Evolutionary conservation across 2,888 invertebrate species (phyloP).

Genomic region (Fabriciana adippe): DNA sequence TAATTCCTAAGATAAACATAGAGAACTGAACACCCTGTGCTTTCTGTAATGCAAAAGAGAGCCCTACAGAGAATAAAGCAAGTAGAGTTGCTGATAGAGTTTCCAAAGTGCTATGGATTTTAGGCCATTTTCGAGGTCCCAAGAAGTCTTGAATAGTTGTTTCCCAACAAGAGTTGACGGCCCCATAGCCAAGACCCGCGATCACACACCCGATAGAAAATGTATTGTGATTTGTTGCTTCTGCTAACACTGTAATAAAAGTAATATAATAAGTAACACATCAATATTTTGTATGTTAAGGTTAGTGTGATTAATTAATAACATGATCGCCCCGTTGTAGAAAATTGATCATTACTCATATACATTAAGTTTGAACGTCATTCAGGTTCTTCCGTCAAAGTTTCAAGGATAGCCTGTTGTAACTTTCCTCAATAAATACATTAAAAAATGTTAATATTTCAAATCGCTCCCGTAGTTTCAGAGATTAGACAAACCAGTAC

Average conservation of each 20-base stretch:
- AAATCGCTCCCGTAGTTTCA: no score
- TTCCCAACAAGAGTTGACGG: constrained; percentile 73
- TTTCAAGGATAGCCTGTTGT: no score
- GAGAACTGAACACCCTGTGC: constrained; percentile 59
- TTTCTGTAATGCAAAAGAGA: constrained; percentile 56
- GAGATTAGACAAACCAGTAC: no score
- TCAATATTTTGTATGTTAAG: not conserved
- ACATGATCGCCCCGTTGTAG: no score
- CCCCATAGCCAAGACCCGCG: constrained; percentile 78
- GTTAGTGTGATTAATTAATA: not conserved
- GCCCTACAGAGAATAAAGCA: constrained; percentile 56
- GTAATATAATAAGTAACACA: not conserved
- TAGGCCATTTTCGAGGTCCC: constrained; percentile 75
- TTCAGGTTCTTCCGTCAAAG: no score
- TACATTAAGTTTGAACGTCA: no score
- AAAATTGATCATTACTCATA: no score
- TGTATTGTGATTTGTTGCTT: constrained; percentile 67
- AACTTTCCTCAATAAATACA: no score
- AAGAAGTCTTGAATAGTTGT: constrained; percentile 72
- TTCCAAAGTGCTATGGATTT: constrained; percentile 74
- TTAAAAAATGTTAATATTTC: no score
- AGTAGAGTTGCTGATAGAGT: constrained; percentile 65
- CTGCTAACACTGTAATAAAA: constrained; percentile 61
- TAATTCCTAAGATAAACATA: constrained; percentile 61
- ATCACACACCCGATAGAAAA: constrained; percentile 76